Conservation (phyloP, 2,888 invertebrate species). For the Melitaea athalia region DNA sequence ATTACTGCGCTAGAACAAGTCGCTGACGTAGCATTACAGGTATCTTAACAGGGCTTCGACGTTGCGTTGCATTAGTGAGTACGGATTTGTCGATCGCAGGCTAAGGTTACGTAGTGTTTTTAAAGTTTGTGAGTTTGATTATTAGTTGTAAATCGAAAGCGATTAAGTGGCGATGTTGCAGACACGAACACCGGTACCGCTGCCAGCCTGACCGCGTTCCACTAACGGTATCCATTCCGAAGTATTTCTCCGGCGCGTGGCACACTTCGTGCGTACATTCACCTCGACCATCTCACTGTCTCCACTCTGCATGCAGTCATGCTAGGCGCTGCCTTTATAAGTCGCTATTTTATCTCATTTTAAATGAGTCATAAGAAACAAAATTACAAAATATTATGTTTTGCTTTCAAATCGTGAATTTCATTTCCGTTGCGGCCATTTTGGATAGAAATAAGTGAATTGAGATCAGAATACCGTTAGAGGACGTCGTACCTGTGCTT, state of each 20-base stretch:
- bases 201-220: slow-evolving; percentile 80
- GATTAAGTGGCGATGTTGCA: slow-evolving; percentile 49
- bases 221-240: slow-evolving; percentile 79
- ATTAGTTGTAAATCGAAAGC: slow-evolving; percentile 28
- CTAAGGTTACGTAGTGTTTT: slow-evolving; percentile 8
- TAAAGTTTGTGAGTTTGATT: slow-evolving; percentile 3
- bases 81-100: slow-evolving; percentile 6
- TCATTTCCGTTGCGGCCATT: slow-evolving; percentile 7
- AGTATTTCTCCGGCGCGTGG: slow-evolving; percentile 79
- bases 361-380: slow-evolving; percentile 9
- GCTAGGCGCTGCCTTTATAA: slow-evolving; percentile 9
- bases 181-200: slow-evolving; percentile 64
- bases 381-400: neutral
- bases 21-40: slow-evolving; percentile 38
- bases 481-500: slow-evolving; percentile 34
- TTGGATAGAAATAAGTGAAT: slow-evolving; percentile 43
- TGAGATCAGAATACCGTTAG: slow-evolving; percentile 72
- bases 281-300: slow-evolving; percentile 74
- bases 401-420: neutral
- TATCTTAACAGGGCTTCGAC: slow-evolving; percentile 35
- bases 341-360: slow-evolving; percentile 5
- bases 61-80: slow-evolving; percentile 21
- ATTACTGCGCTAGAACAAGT: slow-evolving; percentile 66
- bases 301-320: slow-evolving; percentile 47
- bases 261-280: slow-evolving; percentile 81